Evolutionary conservation across 2,888 invertebrate species (phyloP), one percentile per base, ranked within the genome.

Genomic region (Tortrix viridana): DNA sequence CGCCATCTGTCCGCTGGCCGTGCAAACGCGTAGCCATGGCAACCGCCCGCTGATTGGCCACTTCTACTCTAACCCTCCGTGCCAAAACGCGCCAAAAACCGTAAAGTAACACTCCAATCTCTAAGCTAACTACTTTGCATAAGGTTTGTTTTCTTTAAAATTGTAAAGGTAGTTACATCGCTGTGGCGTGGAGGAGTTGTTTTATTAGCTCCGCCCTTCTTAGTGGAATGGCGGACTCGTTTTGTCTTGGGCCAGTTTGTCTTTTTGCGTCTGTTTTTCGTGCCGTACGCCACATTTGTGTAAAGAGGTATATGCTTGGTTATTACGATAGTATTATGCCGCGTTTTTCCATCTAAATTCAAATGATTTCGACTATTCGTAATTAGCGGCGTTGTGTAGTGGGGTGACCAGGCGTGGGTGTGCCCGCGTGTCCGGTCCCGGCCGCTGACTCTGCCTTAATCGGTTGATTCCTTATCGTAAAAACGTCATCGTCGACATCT

Each of bases 1-100:
- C 86, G 89, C 89, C 92, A 91, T 89, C 92, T 92, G 79, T 75
- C 76, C 71, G 67, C 56, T 65, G 65, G 67, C 68, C 56, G 72
- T 66, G 72, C 65, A 78, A 78, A 50, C 81, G 89, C 81, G 90
- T 89, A 75, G 82, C 80, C 78, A 88, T 88, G 81, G 86, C 80
- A 85, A 92, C 91, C 81, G 80, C 71, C 73, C 84, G 80, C 85
- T 89, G 86, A 90, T 90, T 89, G 89, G 90, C 89, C 86, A 86
- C 88, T 88, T 86, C 81, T 74, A 63, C 68, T 55, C 65, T 60
- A 67, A 67, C 65, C 63, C 64, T 65, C 65, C 76, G 67, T 64
- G 60, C 59, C 75, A 69, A 69, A 85, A 81, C 72, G 80, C 59
- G 69, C 69, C 76, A 86, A 85, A 80, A 73, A 67, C 74, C 77